phyloP scores from a whole-genome alignment of 2,888 invertebrate species.

The Elysia crispata region DNA sequence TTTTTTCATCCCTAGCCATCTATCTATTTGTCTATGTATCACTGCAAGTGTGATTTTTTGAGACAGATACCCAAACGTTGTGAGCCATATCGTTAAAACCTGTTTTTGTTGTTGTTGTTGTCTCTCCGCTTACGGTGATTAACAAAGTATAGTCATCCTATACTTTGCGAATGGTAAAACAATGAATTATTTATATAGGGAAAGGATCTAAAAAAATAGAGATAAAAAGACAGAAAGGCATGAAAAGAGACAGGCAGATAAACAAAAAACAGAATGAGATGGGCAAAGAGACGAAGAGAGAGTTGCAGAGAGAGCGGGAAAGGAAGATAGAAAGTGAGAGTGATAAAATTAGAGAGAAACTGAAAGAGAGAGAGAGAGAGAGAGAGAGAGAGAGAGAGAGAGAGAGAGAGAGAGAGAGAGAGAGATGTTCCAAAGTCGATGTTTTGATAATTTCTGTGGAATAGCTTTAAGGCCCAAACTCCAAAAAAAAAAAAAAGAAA shows the following conservation, averaged over 20 bases:
- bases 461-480: neutral
- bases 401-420: neutral
- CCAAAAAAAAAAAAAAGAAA: too few species aligned
- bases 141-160: neutral
- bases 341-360: neutral
- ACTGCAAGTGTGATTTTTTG: neutral
- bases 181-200: neutral
- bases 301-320: neutral
- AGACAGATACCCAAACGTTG: too few species aligned
- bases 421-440: neutral
- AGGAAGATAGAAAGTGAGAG: neutral
- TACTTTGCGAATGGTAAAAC: neutral
- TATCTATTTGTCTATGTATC: constrained; percentile 10
- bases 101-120: neutral
- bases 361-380: neutral
- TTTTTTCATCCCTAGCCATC: neutral
- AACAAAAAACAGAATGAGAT: neutral
- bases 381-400: constrained; percentile 1
- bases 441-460: neutral
- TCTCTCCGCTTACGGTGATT: neutral
- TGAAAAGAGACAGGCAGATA: neutral
- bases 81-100: neutral
- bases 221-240: neutral
- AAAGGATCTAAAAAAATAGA: constrained; percentile 1
- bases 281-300: neutral